Conservation (phyloP, 2,797 vertebrate genomes). For the Rhadinocentrus ornatus region DNA sequence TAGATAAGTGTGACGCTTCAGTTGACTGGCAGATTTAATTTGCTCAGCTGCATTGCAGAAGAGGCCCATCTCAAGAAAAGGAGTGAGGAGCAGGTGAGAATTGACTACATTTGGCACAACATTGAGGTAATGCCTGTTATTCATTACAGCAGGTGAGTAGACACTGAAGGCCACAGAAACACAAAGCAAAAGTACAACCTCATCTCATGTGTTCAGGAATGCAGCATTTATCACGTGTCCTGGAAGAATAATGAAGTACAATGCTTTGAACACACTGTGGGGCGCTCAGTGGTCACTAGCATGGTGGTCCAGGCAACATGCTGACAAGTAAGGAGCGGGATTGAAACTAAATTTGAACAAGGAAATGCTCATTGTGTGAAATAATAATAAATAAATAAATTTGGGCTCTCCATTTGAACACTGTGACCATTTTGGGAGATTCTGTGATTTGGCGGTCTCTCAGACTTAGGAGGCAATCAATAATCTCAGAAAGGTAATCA, state of each 20-base stretch:
- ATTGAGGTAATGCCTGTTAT: constrained; percentile 50
- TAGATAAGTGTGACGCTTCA: constrained; percentile 75
- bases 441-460: too few relatives aligned
- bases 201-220: constrained; percentile 15
- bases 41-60: constrained; percentile 61
- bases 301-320: constrained; percentile 18
- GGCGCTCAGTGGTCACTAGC: constrained; percentile 24
- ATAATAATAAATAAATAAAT: too few relatives aligned
- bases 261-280: constrained; percentile 34
- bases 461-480: too few relatives aligned
- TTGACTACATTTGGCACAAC: constrained; percentile 53
- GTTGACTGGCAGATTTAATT: constrained; percentile 82
- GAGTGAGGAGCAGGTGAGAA: constrained; percentile 55
- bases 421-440: too few relatives aligned
- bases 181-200: constrained; percentile 18
- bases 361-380: too few relatives aligned
- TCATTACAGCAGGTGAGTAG: constrained; percentile 27
- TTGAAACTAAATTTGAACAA: too few relatives aligned
- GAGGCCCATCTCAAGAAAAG: constrained; percentile 59
- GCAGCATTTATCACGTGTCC: constrained; percentile 24
- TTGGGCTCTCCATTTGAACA: too few relatives aligned
- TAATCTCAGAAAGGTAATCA: too few relatives aligned
- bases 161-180: constrained; percentile 23
- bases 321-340: too few relatives aligned
- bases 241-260: constrained; percentile 31